Conservation (phyloP, 2,797 vertebrate genomes). For the Sebastes aleutianus region DNA sequence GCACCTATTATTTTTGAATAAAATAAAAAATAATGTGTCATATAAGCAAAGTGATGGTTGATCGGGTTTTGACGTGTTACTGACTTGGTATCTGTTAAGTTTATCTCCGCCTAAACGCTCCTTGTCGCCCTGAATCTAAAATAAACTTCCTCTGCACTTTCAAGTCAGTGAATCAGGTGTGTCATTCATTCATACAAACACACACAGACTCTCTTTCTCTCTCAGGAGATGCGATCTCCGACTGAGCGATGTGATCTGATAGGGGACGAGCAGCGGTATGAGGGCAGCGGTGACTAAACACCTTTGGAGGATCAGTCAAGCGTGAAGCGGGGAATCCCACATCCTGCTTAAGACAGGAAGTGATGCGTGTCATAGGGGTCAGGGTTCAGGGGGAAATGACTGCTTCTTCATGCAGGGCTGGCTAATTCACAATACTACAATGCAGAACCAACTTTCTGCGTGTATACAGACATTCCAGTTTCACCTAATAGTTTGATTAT, state of each 20-base stretch:
- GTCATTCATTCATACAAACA: constrained; percentile 25
- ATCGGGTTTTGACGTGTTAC: constrained; percentile 5
- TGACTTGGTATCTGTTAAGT: neutral
- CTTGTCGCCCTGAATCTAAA: constrained; percentile 18
- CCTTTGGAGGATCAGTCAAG: constrained; percentile 54
- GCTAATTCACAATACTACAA: constrained; percentile 23
- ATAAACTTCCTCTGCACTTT: constrained; percentile 60
- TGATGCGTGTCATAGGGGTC: constrained; percentile 54
- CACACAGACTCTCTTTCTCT: constrained; percentile 37
- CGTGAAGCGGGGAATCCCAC: constrained; percentile 53
- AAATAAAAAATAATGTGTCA: neutral
- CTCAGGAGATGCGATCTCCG: constrained; percentile 11
- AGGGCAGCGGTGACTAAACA: constrained; percentile 64
- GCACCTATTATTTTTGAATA: neutral
- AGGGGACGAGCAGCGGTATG: constrained; percentile 27
- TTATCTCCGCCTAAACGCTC: constrained; percentile 20
- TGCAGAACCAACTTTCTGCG: neutral
- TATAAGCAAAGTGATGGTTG: neutral
- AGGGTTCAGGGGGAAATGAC: constrained; percentile 27
- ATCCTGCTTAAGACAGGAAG: constrained; percentile 59
- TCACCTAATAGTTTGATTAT: neutral
- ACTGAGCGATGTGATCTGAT: constrained; percentile 46
- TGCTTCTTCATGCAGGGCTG: constrained; percentile 3
- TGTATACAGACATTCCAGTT: neutral
- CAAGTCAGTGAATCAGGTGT: constrained; percentile 26